phyloP scores from a whole-genome alignment of 2,888 invertebrate species.

The Xanthorhoe spadicearia region DNA sequence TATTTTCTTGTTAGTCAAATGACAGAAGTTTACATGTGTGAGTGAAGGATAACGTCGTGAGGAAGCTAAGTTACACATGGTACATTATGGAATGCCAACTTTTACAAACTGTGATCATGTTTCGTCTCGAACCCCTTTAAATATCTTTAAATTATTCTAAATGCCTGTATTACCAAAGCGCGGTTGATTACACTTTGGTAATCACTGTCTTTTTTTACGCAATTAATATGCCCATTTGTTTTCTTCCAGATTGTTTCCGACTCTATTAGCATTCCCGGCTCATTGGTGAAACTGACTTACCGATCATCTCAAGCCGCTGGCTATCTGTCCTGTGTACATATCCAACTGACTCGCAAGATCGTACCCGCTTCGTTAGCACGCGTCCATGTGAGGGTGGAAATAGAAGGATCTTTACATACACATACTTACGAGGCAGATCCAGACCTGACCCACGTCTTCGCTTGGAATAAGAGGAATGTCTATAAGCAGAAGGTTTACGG shows the following conservation, averaged over 20 bases:
- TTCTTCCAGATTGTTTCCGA: slow-evolving; percentile 95
- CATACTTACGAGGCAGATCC: slow-evolving; percentile 98
- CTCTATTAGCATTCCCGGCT: slow-evolving; percentile 96
- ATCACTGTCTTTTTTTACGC: no score
- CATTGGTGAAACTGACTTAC: slow-evolving; percentile 96
- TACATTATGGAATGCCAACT: no score
- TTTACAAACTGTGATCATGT: no score
- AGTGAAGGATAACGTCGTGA: no score
- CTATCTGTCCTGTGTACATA: slow-evolving; percentile 96
- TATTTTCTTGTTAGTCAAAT: no score
- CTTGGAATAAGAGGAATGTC: slow-evolving; percentile 99
- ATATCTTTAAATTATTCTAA: no score
- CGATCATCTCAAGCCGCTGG: slow-evolving; percentile 97
- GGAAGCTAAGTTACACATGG: no score
- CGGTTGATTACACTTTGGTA: no score
- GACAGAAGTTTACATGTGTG: no score
- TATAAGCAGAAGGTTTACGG: slow-evolving; percentile 98
- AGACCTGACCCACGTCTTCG: slow-evolving; percentile 96
- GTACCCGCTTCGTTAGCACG: slow-evolving; percentile 93
- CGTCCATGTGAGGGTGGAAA: slow-evolving; percentile 96
- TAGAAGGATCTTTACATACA: slow-evolving; percentile 96
- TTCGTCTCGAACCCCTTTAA: no score
- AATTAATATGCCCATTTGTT: slow-evolving; percentile 20
- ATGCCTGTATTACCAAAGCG: no score
- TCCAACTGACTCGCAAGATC: slow-evolving; percentile 92